A percentile compares a stretch with the other conserved stretches of the same genome.
phyloP scores from a whole-genome alignment of 2,113 vertebrate species.

The Sialia sialis region DNA sequence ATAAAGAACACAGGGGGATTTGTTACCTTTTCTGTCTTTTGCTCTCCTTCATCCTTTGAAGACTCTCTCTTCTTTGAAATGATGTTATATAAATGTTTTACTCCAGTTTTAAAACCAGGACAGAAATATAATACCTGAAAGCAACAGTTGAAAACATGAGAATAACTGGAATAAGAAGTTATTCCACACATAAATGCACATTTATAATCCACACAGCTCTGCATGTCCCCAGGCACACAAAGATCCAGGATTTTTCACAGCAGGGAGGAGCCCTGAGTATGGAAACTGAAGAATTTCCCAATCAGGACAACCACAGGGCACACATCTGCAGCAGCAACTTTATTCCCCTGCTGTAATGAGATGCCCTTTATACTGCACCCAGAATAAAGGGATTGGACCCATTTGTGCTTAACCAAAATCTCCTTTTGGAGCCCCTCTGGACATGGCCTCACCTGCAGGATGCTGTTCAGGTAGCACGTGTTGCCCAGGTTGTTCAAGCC shows the following conservation, averaged over 20 bases:
- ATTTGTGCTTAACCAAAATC: neutral
- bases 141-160: neutral
- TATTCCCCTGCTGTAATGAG: neutral
- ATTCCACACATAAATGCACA: neutral
- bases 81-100: conserved; percentile 84
- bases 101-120: conserved; percentile 90
- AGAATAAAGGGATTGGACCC: neutral
- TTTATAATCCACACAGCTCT: neutral
- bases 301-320: neutral
- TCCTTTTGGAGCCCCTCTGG: neutral
- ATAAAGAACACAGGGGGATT: neutral
- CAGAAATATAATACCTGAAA: conserved; percentile 92
- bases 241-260: neutral
- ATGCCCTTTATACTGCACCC: neutral
- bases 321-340: neutral
- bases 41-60: conserved; percentile 75
- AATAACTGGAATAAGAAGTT: neutral
- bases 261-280: neutral
- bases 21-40: conserved; percentile 80
- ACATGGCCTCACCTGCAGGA: conserved; percentile 83
- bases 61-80: conserved; percentile 82
- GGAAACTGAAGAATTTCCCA: neutral
- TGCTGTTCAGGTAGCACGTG: conserved; percentile 96
- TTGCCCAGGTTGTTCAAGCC: conserved; percentile 96
- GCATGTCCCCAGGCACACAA: neutral